These are phyloP conservation scores for Diplodus sargus DNA, from an alignment of 2,797 vertebrate species.

Conservation along the genomic window DNA sequence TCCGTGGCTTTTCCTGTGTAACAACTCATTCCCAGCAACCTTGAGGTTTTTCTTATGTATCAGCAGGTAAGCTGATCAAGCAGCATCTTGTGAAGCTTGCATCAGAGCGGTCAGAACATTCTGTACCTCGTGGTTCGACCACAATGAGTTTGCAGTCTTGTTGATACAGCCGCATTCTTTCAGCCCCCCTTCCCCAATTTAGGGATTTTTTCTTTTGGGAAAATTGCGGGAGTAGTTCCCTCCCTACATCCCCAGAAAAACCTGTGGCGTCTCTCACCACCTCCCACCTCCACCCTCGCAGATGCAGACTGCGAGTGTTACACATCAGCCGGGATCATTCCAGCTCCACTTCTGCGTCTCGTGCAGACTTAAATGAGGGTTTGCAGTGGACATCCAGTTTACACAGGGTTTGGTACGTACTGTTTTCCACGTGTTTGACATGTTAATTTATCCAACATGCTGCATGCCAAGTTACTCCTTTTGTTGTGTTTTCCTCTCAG, in stretches of 20 bases:
- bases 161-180: constrained; percentile 70
- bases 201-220: constrained; percentile 22
- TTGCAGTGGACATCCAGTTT: constrained; percentile 25
- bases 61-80: constrained; percentile 5
- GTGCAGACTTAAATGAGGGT: constrained; percentile 29
- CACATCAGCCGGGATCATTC: constrained; percentile 57
- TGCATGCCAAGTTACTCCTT: constrained; percentile 25
- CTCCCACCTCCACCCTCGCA: constrained; percentile 53
- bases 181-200: constrained; percentile 31
- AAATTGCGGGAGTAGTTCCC: constrained; percentile 28
- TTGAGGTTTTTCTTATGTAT: not conserved
- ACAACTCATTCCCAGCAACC: not conserved
- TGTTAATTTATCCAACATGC: constrained; percentile 22
- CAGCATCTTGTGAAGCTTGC: constrained; percentile 7
- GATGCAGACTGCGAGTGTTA: constrained; percentile 57
- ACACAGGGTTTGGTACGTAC: constrained; percentile 61
- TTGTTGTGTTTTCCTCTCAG: constrained; percentile 19
- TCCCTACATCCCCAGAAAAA: constrained; percentile 55
- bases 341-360: constrained; percentile 39
- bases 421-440: not conserved
- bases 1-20: not conserved
- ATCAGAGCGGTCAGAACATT: not conserved
- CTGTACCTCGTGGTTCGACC: constrained; percentile 27
- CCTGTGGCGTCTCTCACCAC: constrained; percentile 36
- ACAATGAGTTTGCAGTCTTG: constrained; percentile 36